A percentile compares a stretch with the other conserved stretches of the same genome.
Evolutionary conservation across 1,140 invertebrate genomes (phyloP).

Genomic region (Lepidurus packardi): DNA sequence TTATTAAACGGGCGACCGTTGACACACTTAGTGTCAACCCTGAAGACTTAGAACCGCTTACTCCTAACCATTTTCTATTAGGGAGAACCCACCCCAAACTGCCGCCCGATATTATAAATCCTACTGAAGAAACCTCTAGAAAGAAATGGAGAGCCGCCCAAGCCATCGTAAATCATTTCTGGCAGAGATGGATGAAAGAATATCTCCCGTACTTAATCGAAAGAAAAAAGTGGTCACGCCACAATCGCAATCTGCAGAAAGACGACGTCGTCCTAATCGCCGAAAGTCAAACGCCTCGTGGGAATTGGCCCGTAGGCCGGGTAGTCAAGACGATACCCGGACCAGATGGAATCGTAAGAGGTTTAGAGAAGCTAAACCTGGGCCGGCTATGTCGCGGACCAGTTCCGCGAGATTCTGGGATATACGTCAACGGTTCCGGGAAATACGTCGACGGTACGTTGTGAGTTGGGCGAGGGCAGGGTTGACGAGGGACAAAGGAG

Average conservation of each 20-base stretch:
- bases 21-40: slow-evolving; percentile 32
- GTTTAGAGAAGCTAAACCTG: neutral
- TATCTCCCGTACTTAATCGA: slow-evolving; percentile 30
- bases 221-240: slow-evolving; percentile 10
- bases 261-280: slow-evolving; percentile 29
- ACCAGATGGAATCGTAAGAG: slow-evolving; percentile 26
- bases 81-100: slow-evolving; percentile 21
- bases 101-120: slow-evolving; percentile 13
- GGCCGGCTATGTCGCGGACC: neutral
- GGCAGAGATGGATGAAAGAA: slow-evolving; percentile 35
- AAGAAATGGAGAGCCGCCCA: slow-evolving; percentile 34
- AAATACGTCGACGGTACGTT: too few relatives aligned
- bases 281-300: neutral
- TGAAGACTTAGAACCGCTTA: neutral
- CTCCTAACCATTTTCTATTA: slow-evolving; percentile 32
- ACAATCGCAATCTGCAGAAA: neutral
- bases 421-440: too few relatives aligned
- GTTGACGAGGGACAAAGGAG: too few relatives aligned
- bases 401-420: neutral
- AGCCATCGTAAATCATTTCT: slow-evolving; percentile 31
- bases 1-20: slow-evolving; percentile 38
- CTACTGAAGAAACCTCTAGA: neutral
- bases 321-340: neutral
- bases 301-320: neutral
- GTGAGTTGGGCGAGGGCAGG: too few relatives aligned